Evolutionary conservation across 1,140 invertebrate species (phyloP), one percentile per base, ranked within the genome.

Genomic region (Ips nitidus): DNA sequence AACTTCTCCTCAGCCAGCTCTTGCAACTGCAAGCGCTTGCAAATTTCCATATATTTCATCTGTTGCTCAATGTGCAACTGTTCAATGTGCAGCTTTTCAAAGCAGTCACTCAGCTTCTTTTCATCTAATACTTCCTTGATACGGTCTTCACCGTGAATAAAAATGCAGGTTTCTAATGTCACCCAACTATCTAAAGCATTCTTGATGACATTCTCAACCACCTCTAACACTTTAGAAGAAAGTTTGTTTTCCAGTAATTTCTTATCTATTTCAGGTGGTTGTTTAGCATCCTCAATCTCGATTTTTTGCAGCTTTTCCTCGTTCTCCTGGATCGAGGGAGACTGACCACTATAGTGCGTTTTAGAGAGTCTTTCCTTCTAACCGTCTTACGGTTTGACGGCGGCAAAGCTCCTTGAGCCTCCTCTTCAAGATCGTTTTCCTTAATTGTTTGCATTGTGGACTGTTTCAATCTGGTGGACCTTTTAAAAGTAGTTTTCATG

Each of bases 111-210:
- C 47, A 86, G 81, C 75, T 83, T 84, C 77, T 85, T 86, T 61
- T 85, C 83, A 55, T 78, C 72, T 1, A 88, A 78, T 70, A 85
- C 80, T 77, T 85, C 80, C 78, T 83, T 85, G 3, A 87, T 80
- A 79, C 80, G 83, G 43, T 81, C 78, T 76, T 87, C 84, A 2
- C 86, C 85, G 78, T 84, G 83, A 61, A 88, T 69, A 73, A 84
- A 84, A 4, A 85, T 74, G 62, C 85, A 75, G 2, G 85, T 84
- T 60, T 87, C 86, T 36, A 87, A 71, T n/a, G 83, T 85, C 68
- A 87, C 81, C 86, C 86, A 88, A 77, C 86, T 83, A 8, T 82
- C 78, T 38, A 88, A 69, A 76, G 81, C 83, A 76, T 84, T 83
- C 75, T 84, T 84, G 43, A 87, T 80, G 72, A 63, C 38, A 8